Base-by-base conservation (phyloP, 2,888 invertebrate species). In the Crepidodera aurea region DNA sequence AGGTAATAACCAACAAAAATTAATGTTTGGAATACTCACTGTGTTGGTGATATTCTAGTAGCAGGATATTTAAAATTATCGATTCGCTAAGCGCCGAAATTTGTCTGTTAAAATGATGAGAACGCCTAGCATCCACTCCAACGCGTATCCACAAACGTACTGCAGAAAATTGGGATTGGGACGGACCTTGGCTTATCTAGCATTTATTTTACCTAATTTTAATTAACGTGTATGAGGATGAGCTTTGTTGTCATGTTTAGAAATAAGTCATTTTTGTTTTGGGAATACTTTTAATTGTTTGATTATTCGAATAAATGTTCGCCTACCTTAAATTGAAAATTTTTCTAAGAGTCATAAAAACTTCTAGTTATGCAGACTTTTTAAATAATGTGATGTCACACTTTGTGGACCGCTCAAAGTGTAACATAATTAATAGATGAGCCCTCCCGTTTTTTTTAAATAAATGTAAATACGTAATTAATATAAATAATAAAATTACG, bases 81-180 rank as follows among this genome's bases (percentile, higher is more conserved):
- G 42, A 39, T 44, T 32, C 18, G 16, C 7, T 42, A 25, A 54
- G 10, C 8, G 15, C 1, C 18, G 19, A 50, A 50, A 15, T 50
- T 29, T 2, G 46, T n/a, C 18, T 15, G 3, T 6, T 3, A 15
- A 25, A 39, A 12, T 51, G 32, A 8, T 7, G 27, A 39, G 53
- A 40, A 27, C 27, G 18, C 19, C 7, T 18, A 12, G 16, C 42
- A 32, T 18, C 42, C 44, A 29, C 29, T 4, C 18, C 27, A 7
- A 13, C 18, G n/a, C 54, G 44, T 29, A 18, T 29, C 18, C 42
- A 32, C 27, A 10, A n/a, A 18, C 10, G 16, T 16, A 42, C 54
- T 54, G 54, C 44, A 42, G 44, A 32, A 54, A 54, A 54, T 32
- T 44, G 54, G 42, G 54, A 54, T 32, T 44, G 54, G 42, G 54